Evolutionary conservation across 2,113 vertebrate genomes (phyloP), one percentile per base, ranked within the genome.

Genomic region (Mus spicilegus): DNA sequence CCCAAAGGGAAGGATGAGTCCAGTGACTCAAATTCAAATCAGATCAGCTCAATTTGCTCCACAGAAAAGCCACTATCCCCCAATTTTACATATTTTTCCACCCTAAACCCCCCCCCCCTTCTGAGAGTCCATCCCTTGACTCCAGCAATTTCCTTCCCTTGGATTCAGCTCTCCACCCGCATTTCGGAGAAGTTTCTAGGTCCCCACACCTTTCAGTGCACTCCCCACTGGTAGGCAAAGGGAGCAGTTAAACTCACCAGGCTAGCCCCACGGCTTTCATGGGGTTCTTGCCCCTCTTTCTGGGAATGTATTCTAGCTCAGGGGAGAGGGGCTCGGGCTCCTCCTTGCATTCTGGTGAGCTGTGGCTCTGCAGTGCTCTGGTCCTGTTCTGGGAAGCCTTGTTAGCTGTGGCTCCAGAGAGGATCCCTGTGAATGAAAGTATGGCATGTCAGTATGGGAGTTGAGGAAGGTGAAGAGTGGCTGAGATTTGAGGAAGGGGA

Each of bases 251-350:
- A 49, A 97, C 99, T 99, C 97, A 99, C 99, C 99, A 99, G 42
- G 99, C 99, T 92, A 99, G 98, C 84, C 99, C 99, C 67, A 99
- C 98, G 1, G 97, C 98, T 97, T 98, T 99, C 99, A 99, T 99
- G 9, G 99, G 99, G 96, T 99, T 99, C 98, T 99, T 99, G 20
- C 97, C 99, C 94, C 99, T 99, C 86, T 95, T 99, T 3, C 97
- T 98, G 8, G 99, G 99, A 85, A 99, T 99, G 97, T 99, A 99
- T 75, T 99, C 99, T 3, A 99, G 98, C 1, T 98, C 98, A 5
- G 98, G 97, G 16, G 98, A 96, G 0, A 95, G 87, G 46, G 82
- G 87, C 70, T 90, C 96, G 2, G 97, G 89, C 26, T 98, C 98
- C 0, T 98, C 92, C 96, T 98, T 98, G 91, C 98, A 97, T 91